Conservation (phyloP, 2,113 vertebrate species). For the Mus spicilegus region DNA sequence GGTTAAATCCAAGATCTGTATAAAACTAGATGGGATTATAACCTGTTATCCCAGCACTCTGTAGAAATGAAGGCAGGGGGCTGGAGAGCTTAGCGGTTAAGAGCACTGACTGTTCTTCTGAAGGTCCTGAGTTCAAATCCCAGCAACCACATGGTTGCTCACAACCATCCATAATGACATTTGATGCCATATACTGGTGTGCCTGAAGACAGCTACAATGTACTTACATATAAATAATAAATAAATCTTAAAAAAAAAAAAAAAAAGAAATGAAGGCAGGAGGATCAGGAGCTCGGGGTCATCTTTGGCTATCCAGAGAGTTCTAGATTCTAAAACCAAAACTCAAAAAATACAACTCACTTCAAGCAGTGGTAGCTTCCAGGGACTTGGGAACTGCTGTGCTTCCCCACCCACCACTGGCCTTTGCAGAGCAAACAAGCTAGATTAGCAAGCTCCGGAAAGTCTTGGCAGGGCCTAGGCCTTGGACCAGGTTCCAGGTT, state of each 20-base stretch:
- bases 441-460: conserved; percentile 54
- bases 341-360: neutral
- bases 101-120: too few relatives aligned
- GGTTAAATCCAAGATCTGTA: neutral
- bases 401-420: neutral
- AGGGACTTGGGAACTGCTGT: neutral
- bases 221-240: too few relatives aligned
- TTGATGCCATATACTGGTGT: too few relatives aligned
- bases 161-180: too few relatives aligned
- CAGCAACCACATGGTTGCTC: too few relatives aligned
- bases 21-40: too few relatives aligned
- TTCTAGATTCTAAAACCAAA: neutral
- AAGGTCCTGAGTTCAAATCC: too few relatives aligned
- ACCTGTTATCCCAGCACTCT: neutral
- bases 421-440: conserved; percentile 58
- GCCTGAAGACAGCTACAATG: too few relatives aligned
- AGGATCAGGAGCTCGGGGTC: neutral
- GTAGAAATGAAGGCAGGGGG: neutral
- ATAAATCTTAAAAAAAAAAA: too few relatives aligned
- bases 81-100: too few relatives aligned
- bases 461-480: conserved; percentile 29
- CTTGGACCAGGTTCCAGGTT: conserved; percentile 65
- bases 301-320: neutral
- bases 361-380: neutral
- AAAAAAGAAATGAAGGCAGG: neutral